phyloP scores from a whole-genome alignment of 2,888 invertebrate genomes.

The Reticulitermes lucifugus region DNA sequence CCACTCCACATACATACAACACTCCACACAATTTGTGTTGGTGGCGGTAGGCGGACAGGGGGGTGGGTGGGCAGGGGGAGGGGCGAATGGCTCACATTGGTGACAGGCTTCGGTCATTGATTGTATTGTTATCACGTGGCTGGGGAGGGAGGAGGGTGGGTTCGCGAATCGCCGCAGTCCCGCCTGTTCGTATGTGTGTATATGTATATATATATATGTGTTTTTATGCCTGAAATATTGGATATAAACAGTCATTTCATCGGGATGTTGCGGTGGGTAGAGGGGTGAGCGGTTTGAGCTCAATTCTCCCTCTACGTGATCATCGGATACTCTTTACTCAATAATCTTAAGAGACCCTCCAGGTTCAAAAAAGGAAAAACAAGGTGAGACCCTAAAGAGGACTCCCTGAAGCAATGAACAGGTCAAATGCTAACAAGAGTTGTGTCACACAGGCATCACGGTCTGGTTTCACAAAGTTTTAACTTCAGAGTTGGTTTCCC shows the following conservation, averaged over 20 bases:
- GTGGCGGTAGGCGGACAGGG: constrained; percentile 34
- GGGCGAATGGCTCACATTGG: constrained; percentile 54
- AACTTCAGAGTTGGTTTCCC: neutral
- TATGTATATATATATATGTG: constrained; percentile 29
- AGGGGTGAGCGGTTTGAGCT: neutral
- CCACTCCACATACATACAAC: constrained; percentile 39
- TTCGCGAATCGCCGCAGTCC: constrained; percentile 39
- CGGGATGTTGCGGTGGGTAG: neutral
- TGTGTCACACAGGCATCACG: neutral
- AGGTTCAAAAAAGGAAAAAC: neutral
- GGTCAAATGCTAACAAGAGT: constrained; percentile 21
- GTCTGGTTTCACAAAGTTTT: neutral
- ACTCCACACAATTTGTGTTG: constrained; percentile 51
- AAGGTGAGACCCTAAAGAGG: constrained; percentile 13
- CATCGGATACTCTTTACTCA: neutral
- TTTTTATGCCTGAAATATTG: constrained; percentile 52
- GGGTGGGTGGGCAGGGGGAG: constrained; percentile 43
- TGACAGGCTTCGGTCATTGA: constrained; percentile 56
- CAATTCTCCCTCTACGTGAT: neutral
- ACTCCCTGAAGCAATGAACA: constrained; percentile 1
- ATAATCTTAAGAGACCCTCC: constrained; percentile 20
- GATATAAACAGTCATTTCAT: constrained; percentile 45
- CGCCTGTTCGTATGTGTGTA: constrained; percentile 47
- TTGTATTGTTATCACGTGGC: constrained; percentile 56
- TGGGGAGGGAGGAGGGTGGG: constrained; percentile 46